These are phyloP conservation scores for Nudaria mundana DNA, from an alignment of 2,888 invertebrate species.

Conservation along the genomic window DNA sequence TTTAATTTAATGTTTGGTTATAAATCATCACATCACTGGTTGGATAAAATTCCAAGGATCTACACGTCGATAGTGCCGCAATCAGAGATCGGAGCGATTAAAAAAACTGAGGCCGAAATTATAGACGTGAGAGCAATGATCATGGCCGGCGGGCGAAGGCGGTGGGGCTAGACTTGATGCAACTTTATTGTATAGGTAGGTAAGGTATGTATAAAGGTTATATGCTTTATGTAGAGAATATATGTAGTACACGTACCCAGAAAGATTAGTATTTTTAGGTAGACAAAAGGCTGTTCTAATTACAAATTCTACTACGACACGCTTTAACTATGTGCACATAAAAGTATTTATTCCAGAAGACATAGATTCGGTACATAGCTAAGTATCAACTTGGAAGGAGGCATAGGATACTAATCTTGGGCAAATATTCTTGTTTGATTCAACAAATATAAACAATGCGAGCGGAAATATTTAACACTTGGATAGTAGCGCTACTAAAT, in stretches of 20 bases:
- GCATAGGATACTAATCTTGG: too few species aligned
- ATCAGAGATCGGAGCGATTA: conserved; percentile 52
- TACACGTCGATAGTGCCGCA: conserved; percentile 43
- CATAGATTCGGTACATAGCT: too few species aligned
- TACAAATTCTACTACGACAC: too few species aligned
- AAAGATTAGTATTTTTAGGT: background rate
- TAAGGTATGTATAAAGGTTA: background rate
- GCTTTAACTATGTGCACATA: too few species aligned
- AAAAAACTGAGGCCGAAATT: conserved; percentile 50
- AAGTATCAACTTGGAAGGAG: too few species aligned
- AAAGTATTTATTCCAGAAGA: too few species aligned
- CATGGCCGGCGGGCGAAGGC: conserved; percentile 45
- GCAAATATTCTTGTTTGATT: too few species aligned
- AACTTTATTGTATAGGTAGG: conserved; percentile 23
- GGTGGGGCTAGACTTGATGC: conserved; percentile 28
- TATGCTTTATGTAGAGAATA: too few species aligned
- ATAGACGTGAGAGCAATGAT: conserved; percentile 46
- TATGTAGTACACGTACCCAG: background rate
- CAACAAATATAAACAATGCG: too few species aligned
- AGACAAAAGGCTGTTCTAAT: too few species aligned
- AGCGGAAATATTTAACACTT: too few species aligned
- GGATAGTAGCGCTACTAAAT: too few species aligned
- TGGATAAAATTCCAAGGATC: conserved; percentile 46
- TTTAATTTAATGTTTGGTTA: conserved; percentile 39
- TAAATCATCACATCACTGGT: conserved; percentile 50